These are phyloP conservation scores for Colius striatus DNA, from an alignment of 2,113 vertebrate genomes.

Conservation along the genomic window DNA sequence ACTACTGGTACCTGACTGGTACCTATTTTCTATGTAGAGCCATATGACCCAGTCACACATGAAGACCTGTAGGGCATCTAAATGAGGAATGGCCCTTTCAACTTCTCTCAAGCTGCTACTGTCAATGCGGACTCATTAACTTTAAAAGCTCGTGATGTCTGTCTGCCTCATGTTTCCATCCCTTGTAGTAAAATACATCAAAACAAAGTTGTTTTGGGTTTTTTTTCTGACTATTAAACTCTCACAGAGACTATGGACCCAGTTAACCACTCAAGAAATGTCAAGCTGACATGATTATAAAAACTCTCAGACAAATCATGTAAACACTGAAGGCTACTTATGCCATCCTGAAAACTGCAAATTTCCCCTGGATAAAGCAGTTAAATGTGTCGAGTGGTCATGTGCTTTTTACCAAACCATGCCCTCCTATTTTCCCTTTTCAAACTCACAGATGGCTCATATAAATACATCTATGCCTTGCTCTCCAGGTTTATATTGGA, in stretches of 20 bases:
- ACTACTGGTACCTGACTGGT: accelerated
- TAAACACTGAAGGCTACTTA: not conserved
- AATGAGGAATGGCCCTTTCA: not conserved
- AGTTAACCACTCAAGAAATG: not conserved
- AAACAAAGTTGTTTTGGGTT: not conserved
- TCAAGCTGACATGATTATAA: not conserved
- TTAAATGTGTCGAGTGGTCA: not conserved
- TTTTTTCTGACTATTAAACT: not conserved
- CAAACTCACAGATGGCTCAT: not conserved
- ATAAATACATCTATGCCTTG: not conserved
- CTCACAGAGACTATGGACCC: not conserved
- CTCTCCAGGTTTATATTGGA: not conserved
- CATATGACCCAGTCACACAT: not conserved
- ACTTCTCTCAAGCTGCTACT: not conserved
- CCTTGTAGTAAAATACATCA: not conserved
- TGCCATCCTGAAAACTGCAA: not conserved
- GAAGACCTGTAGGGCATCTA: not conserved
- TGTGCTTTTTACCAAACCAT: not conserved
- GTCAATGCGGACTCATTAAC: not conserved
- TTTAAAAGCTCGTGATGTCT: not conserved
- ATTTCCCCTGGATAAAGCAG: not conserved
- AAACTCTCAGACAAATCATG: not conserved
- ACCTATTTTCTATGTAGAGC: not conserved
- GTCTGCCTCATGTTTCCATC: not conserved
- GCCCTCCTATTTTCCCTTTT: not conserved